Conservation (phyloP, 2,113 vertebrate species). For the Hippopotamus amphibius region DNA sequence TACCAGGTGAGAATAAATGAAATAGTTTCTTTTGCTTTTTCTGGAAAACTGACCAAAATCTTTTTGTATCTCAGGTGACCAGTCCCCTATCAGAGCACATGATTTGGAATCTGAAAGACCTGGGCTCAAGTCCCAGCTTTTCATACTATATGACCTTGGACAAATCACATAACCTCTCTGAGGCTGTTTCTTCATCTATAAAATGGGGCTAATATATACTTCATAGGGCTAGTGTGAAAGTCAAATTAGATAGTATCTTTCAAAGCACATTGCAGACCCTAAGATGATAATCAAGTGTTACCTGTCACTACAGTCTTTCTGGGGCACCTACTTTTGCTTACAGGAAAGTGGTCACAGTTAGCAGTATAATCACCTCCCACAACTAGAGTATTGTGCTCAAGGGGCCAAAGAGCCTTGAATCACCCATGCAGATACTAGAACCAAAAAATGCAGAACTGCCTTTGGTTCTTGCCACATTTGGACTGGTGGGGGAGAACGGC, state of each 20-base stretch:
- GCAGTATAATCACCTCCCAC: background rate
- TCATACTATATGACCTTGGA: background rate
- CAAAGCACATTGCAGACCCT: background rate
- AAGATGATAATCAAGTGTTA: conserved; percentile 30
- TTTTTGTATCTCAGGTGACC: background rate
- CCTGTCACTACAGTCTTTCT: background rate
- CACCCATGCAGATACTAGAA: background rate
- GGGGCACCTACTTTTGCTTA: background rate
- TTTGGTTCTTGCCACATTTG: background rate
- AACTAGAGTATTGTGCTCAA: background rate
- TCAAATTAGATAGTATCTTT: conserved; percentile 39
- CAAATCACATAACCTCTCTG: conserved; percentile 15
- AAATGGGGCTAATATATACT: background rate
- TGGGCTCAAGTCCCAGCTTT: conserved; percentile 9
- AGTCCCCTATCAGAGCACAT: background rate
- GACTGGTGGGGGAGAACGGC: background rate
- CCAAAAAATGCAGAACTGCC: background rate
- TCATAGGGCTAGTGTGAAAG: background rate
- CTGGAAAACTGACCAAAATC: conserved; percentile 49
- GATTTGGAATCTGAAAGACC: conserved; percentile 20
- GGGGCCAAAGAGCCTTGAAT: background rate
- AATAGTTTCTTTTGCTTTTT: conserved; percentile 67
- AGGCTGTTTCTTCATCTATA: conserved; percentile 43
- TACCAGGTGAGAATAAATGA: conserved; percentile 93
- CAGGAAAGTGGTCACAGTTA: background rate